A percentile compares a stretch with the other conserved stretches of the same genome.
These are phyloP conservation scores for Thymallus thymallus DNA, from an alignment of 2,113 vertebrate species.

Conservation along the genomic window DNA sequence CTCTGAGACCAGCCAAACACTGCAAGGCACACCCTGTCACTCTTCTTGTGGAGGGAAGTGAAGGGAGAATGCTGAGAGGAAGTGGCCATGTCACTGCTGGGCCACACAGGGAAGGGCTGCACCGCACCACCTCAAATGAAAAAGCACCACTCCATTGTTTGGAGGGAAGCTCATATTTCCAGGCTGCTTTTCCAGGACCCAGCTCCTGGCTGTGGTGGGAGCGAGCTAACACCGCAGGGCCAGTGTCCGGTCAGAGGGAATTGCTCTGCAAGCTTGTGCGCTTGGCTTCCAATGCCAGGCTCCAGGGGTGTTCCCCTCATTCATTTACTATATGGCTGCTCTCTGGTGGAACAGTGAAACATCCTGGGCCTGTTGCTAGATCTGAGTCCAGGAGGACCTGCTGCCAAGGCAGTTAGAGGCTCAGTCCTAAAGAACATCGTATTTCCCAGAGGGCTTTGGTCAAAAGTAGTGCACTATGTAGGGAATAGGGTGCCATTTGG, in stretches of 20 bases:
- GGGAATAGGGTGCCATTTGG: too few species aligned
- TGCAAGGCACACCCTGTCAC: conserved; percentile 8
- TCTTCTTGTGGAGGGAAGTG: conserved; percentile 25
- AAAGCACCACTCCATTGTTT: conserved; percentile 55
- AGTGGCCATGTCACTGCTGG: conserved; percentile 32
- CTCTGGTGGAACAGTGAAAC: conserved; percentile 13
- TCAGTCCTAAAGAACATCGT: too few species aligned
- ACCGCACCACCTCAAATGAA: conserved; percentile 31
- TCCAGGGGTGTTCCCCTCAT: conserved; percentile 43
- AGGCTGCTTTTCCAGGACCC: conserved; percentile 28
- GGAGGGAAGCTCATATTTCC: conserved; percentile 52
- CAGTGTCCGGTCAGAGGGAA: conserved; percentile 60
- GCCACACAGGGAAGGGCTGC: conserved; percentile 38
- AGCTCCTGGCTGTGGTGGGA: conserved; percentile 16
- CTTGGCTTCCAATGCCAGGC: conserved; percentile 36
- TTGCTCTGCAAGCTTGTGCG: conserved; percentile 56
- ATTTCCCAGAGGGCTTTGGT: too few species aligned
- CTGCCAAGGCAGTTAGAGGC: not conserved
- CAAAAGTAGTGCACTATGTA: too few species aligned
- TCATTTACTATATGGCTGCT: conserved; percentile 18
- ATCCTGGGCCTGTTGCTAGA: not conserved
- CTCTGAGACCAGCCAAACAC: not conserved
- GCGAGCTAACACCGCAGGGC: conserved; percentile 15
- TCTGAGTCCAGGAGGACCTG: conserved; percentile 1
- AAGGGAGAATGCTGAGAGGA: conserved; percentile 42